Evolutionary conservation across 1,140 invertebrate genomes (phyloP).

Genomic region (Rhagoletis zephyria): DNA sequence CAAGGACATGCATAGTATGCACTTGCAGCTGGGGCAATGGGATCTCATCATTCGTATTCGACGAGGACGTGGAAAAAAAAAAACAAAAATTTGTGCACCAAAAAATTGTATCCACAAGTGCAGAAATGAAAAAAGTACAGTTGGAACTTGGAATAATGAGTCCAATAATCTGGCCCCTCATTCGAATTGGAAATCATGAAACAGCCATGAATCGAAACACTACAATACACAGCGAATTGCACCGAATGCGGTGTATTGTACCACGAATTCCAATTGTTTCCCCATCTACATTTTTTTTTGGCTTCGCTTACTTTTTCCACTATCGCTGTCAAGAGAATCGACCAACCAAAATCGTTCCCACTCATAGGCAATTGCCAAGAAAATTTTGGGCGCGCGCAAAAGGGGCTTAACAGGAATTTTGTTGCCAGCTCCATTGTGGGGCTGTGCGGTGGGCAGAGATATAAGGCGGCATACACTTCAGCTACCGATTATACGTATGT

Average conservation of each 20-base stretch:
- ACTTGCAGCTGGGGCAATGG: background rate
- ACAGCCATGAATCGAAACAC: constrained; percentile 15
- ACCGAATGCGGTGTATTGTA: background rate
- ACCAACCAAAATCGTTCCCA: constrained; percentile 38
- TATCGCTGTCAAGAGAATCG: background rate
- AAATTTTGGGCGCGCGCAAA: constrained; percentile 32
- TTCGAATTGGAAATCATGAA: constrained; percentile 40
- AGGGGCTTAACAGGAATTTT: background rate
- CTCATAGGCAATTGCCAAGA: background rate
- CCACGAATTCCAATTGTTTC: background rate
- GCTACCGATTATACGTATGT: background rate
- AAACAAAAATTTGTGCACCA: background rate
- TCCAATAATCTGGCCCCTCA: constrained; percentile 32
- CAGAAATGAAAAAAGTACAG: constrained; percentile 50
- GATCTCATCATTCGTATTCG: background rate
- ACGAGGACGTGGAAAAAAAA: background rate
- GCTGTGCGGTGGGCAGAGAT: background rate
- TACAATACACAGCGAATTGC: background rate
- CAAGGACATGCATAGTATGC: constrained; percentile 30
- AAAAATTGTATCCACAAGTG: constrained; percentile 14
- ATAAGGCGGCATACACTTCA: too few species aligned
- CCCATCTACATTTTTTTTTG: background rate
- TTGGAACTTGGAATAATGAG: constrained; percentile 52
- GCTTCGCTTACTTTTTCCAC: background rate
- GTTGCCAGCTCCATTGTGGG: background rate